Conservation (phyloP, 2,113 vertebrate genomes). For the Parus major region DNA sequence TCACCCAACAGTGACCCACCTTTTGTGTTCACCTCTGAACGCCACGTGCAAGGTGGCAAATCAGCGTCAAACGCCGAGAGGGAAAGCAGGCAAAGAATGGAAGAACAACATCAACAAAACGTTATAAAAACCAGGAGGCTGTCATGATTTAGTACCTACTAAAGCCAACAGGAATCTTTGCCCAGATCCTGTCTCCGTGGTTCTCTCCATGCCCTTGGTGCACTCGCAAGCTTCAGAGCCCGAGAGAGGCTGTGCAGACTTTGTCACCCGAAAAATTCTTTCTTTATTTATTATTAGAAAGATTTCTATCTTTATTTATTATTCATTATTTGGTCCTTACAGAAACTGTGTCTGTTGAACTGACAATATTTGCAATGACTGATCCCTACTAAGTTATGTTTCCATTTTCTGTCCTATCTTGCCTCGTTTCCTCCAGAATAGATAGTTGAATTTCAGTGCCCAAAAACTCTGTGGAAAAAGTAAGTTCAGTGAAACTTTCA, state of each 20-base stretch:
- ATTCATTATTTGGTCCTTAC: not conserved
- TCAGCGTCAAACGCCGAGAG: accelerated
- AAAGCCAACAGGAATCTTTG: not conserved
- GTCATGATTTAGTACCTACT: not conserved
- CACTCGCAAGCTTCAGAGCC: not conserved
- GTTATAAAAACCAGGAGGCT: not conserved
- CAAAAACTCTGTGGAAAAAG: not conserved
- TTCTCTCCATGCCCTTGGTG: not conserved
- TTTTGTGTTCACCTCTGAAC: not conserved
- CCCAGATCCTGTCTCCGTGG: accelerated
- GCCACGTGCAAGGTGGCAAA: not conserved
- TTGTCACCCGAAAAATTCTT: not conserved
- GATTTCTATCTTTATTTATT: too few relatives aligned
- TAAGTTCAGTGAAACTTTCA: not conserved
- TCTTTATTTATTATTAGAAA: too few relatives aligned
- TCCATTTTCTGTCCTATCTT: not conserved
- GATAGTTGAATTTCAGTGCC: not conserved
- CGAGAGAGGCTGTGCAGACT: not conserved
- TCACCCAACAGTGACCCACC: not conserved
- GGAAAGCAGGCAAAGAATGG: not conserved
- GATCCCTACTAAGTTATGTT: not conserved
- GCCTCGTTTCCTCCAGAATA: not conserved
- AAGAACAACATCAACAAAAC: accelerated
- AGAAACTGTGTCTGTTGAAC: not conserved
- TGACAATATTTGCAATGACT: not conserved